phyloP scores from a whole-genome alignment of 2,888 invertebrate genomes.

The Acronicta aceris region DNA sequence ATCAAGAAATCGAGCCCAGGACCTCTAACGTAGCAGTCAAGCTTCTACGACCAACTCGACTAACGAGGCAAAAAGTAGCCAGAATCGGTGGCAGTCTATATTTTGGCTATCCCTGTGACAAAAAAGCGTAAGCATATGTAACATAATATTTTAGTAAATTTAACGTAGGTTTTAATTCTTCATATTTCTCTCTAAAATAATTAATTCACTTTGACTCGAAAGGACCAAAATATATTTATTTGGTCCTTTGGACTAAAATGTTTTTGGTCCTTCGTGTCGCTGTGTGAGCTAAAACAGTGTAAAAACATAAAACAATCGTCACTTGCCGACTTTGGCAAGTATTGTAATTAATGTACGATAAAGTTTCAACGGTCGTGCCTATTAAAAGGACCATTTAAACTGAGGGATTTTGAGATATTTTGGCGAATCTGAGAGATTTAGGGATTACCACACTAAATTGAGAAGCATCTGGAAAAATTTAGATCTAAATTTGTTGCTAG shows the following conservation, averaged over 20 bases:
- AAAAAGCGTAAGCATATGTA: too few species aligned
- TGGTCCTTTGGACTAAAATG: not conserved
- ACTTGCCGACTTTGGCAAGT: conserved; percentile 50
- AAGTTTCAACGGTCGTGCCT: conserved; percentile 61
- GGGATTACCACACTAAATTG: conserved; percentile 18
- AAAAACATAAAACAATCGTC: conserved; percentile 59
- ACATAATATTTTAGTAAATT: too few species aligned
- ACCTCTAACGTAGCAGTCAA: too few species aligned
- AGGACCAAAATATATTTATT: too few species aligned
- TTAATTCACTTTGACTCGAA: too few species aligned
- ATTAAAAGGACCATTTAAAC: conserved; percentile 62
- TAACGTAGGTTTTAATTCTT: too few species aligned
- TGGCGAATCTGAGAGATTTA: conserved; percentile 37
- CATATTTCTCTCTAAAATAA: too few species aligned
- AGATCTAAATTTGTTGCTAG: conserved; percentile 13
- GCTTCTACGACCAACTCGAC: too few species aligned
- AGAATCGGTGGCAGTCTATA: too few species aligned
- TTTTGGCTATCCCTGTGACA: too few species aligned
- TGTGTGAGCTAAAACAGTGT: conserved; percentile 16
- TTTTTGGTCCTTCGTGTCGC: conserved; percentile 2
- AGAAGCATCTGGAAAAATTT: conserved; percentile 31
- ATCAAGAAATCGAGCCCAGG: too few species aligned
- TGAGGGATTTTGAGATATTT: conserved; percentile 39
- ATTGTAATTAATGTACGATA: conserved; percentile 60
- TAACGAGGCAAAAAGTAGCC: too few species aligned